Conservation (phyloP, 2,113 vertebrate species). For the Rattus norvegicus region GRCr8 NC_086031.1:95420501-95421000, state of each 20-base stretch:
- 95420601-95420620: not conserved
- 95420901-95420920: not conserved
- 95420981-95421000: not conserved
- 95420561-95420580: not conserved
- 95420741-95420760: not conserved
- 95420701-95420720: not conserved
- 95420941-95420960: not conserved
- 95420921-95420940: not conserved
- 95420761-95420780: not conserved
- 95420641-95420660: not conserved
- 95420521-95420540: not conserved
- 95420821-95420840: not conserved
- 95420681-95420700: not conserved
- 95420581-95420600: not conserved
- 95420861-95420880: not conserved
- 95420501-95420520: slow-evolving; percentile 6
- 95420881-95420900: not conserved
- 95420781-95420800: not conserved
- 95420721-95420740: no score
- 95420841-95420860: not conserved
- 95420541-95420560: not conserved
- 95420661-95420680: not conserved
- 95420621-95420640: not conserved
- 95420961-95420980: not conserved
- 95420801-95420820: not conserved